phyloP scores from a whole-genome alignment of 2,797 vertebrate species.

The Myotis planiceps region DNA sequence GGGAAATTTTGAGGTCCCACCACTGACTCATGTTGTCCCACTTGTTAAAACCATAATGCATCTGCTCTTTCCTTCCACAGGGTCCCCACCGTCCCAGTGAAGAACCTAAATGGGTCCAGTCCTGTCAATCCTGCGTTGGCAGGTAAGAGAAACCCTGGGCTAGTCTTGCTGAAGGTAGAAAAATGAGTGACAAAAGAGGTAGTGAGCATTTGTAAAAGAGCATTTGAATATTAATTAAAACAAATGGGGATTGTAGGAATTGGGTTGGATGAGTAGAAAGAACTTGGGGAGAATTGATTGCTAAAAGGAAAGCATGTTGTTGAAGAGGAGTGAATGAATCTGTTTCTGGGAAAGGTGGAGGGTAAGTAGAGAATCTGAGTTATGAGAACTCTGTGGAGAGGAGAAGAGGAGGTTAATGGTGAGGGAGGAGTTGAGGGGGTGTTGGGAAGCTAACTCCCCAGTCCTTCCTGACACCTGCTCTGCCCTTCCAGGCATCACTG shows the following conservation, averaged over 20 bases:
- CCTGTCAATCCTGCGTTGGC: conserved; percentile 95
- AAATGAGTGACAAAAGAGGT: rapidly evolving
- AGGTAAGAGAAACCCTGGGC: conserved; percentile 85
- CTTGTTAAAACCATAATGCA: background rate
- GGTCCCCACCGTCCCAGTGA: conserved; percentile 96
- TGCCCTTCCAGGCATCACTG: conserved; percentile 92
- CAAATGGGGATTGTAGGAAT: background rate
- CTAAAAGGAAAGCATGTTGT: background rate
- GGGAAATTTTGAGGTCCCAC: too few species aligned
- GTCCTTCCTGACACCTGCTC: rapidly evolving
- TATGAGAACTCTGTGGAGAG: background rate
- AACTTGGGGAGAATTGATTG: background rate
- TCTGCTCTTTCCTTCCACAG: conserved; percentile 83
- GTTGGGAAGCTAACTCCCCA: background rate
- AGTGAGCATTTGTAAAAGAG: background rate
- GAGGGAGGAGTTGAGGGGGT: background rate
- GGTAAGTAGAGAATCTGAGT: background rate
- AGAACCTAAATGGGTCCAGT: conserved; percentile 96
- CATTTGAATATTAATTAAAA: background rate
- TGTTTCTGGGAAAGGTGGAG: background rate
- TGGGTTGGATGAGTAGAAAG: background rate
- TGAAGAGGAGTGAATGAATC: background rate
- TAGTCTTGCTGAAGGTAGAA: background rate
- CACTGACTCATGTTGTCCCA: too few species aligned
- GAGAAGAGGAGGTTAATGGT: rapidly evolving